phyloP scores from a whole-genome alignment of 2,113 vertebrate species.

The Cyanoderma ruficeps region DNA sequence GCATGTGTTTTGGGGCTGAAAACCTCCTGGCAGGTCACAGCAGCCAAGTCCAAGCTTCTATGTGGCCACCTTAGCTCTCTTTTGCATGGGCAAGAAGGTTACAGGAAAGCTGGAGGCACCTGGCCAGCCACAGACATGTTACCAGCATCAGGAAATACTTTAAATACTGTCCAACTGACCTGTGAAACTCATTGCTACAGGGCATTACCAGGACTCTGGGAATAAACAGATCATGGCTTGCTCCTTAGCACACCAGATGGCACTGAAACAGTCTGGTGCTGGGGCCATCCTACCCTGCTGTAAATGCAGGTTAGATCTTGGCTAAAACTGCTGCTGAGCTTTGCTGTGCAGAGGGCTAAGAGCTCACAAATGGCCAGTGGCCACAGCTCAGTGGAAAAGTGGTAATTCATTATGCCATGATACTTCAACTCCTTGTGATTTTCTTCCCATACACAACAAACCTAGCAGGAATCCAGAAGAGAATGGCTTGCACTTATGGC shows the following conservation, averaged over 20 bases:
- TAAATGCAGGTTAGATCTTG: neutral
- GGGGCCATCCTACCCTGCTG: neutral
- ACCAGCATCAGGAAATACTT: constrained; percentile 19
- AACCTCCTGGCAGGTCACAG: neutral
- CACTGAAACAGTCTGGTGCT: neutral
- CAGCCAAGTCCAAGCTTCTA: neutral
- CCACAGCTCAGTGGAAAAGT: neutral
- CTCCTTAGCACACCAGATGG: neutral
- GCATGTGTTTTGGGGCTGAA: neutral
- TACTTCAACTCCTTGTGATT: neutral
- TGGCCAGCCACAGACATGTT: neutral
- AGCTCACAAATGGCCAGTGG: neutral
- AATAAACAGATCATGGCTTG: neutral
- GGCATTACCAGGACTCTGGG: neutral
- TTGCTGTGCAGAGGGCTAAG: neutral
- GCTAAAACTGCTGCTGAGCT: neutral
- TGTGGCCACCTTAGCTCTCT: neutral
- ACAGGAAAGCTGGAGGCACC: constrained; percentile 20
- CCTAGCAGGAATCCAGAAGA: neutral
- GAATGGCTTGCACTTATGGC: neutral
- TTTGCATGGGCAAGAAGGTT: neutral
- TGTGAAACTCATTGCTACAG: neutral
- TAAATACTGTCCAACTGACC: neutral
- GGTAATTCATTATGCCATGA: neutral
- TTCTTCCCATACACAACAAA: neutral